Conservation (phyloP, 92 coral and sea anemone genomes). For the Hydrozoanthus gracilis region DNA sequence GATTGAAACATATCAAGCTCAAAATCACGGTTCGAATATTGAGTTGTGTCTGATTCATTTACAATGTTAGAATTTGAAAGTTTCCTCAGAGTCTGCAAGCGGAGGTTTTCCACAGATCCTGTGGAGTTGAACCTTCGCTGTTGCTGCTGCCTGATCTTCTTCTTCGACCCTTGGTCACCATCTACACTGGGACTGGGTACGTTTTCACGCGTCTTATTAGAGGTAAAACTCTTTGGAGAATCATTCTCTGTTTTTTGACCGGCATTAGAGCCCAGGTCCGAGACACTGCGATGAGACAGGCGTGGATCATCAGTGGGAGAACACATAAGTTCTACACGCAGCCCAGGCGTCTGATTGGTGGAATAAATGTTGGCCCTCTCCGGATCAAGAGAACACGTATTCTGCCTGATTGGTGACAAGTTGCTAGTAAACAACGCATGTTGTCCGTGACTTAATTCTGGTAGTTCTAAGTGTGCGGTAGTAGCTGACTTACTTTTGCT, state of each 20-base stretch:
- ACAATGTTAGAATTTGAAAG: background rate
- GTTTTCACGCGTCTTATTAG: background rate
- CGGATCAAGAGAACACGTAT: background rate
- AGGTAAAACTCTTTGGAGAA: background rate
- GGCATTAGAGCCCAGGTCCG: background rate
- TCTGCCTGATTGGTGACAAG: background rate
- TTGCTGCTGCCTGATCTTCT: background rate
- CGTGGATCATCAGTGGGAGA: background rate
- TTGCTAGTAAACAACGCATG: background rate
- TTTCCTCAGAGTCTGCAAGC: constrained; percentile 39
- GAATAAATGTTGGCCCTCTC: background rate
- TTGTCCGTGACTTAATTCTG: background rate
- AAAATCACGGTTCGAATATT: background rate
- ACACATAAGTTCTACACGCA: constrained; percentile 5
- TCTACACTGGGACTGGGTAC: background rate
- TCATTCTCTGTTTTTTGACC: background rate
- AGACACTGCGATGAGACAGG: constrained; percentile 14
- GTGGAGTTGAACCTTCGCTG: constrained; percentile 28
- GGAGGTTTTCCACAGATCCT: constrained; percentile 12
- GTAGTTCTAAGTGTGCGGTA: background rate
- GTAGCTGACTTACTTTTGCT: background rate
- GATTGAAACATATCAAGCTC: background rate
- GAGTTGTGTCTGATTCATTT: background rate
- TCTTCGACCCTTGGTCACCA: background rate
- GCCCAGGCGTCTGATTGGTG: background rate